Conservation (phyloP, 2,113 vertebrate species). For the Microcebus jonahi region DNA sequence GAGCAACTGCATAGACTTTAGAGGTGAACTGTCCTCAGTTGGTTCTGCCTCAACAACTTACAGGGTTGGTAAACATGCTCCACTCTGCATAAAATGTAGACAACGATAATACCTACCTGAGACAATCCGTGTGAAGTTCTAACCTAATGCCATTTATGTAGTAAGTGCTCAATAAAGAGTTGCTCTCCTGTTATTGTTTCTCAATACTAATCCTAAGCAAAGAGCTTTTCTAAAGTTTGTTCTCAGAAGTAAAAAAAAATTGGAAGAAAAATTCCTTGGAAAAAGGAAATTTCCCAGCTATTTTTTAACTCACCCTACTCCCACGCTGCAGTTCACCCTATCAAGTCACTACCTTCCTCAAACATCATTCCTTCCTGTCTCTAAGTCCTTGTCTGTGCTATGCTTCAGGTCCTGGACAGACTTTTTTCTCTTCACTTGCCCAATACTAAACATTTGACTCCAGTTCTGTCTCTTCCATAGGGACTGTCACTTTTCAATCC, state of each 20-base stretch:
- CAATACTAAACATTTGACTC: not conserved
- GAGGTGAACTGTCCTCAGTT: not conserved
- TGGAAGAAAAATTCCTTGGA: too few species aligned
- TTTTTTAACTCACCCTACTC: not conserved
- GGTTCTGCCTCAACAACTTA: not conserved
- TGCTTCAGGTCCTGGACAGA: not conserved
- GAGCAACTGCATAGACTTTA: not conserved
- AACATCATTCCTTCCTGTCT: not conserved
- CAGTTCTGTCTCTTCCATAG: not conserved
- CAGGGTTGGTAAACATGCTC: not conserved
- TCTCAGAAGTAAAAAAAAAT: not conserved
- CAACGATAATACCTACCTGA: not conserved
- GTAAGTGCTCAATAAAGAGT: not conserved
- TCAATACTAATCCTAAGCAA: not conserved
- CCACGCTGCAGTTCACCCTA: not conserved
- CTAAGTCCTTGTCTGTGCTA: not conserved
- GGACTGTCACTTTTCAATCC: not conserved
- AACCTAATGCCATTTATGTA: not conserved
- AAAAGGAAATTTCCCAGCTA: not conserved
- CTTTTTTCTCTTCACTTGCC: not conserved
- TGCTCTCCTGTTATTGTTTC: not conserved
- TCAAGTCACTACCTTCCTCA: not conserved
- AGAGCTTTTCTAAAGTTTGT: not conserved
- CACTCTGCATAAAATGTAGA: not conserved
- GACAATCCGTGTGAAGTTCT: not conserved